Percentiles rank a stretch among this genome's conserved stretches.
These are phyloP conservation scores for Aphelocoma californica DNA, from an alignment of 2,797 vertebrate genomes.

Conservation along the genomic window DNA sequence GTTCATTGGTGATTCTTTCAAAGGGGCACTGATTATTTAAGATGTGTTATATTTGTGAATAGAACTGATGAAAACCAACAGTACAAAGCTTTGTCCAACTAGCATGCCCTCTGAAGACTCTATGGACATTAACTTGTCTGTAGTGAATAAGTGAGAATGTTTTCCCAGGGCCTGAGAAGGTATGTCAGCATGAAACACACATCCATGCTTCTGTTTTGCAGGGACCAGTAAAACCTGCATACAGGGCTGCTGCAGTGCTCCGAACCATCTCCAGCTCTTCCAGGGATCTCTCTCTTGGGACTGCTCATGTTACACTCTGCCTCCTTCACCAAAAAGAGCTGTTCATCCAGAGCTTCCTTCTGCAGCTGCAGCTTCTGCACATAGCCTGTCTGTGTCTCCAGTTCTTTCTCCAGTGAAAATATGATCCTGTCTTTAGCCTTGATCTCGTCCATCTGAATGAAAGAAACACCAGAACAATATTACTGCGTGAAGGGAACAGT, in stretches of 20 bases:
- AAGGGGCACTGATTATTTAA: not conserved
- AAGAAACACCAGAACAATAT: conserved; percentile 36
- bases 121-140: not conserved
- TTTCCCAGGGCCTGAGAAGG: not conserved
- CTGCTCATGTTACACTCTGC: conserved; percentile 95
- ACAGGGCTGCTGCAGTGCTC: conserved; percentile 98
- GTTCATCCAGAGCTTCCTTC: conserved; percentile 96
- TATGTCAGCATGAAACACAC: not conserved
- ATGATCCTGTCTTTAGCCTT: conserved; percentile 96
- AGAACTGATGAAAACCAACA: not conserved
- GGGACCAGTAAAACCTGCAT: conserved; percentile 57
- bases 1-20: not conserved
- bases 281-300: conserved; percentile 96
- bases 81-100: not conserved
- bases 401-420: conserved; percentile 93
- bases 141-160: not conserved
- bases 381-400: conserved; percentile 89
- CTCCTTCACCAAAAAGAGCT: conserved; percentile 95
- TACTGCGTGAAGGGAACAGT: not conserved
- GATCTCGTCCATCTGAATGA: conserved; percentile 95
- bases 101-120: not conserved
- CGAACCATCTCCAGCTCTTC: conserved; percentile 91
- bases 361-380: conserved; percentile 95
- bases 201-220: not conserved
- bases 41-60: not conserved